Percentiles rank a stretch among this genome's conserved stretches.
These are phyloP conservation scores for Neoitamus cyanurus DNA, from an alignment of 2,888 invertebrate genomes.

Conservation along the genomic window DNA sequence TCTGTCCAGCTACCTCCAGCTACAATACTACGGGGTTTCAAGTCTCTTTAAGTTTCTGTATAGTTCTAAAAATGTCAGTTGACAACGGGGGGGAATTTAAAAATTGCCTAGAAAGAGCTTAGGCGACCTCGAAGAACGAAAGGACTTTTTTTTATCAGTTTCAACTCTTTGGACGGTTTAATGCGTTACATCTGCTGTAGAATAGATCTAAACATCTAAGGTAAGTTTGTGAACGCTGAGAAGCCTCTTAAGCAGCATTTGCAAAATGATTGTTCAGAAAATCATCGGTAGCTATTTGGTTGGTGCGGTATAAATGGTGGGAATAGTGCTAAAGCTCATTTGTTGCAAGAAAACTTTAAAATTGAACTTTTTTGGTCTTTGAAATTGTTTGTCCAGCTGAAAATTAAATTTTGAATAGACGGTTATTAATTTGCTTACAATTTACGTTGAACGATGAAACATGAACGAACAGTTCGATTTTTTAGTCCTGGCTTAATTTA, in stretches of 20 bases:
- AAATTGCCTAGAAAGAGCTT: constrained; percentile 2
- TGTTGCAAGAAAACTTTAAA: constrained; percentile 9
- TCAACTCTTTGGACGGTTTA: constrained; percentile 28
- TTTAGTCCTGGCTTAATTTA: neutral
- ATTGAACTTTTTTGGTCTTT: constrained; percentile 22
- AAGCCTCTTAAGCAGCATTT: constrained; percentile 11
- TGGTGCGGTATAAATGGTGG: constrained; percentile 37
- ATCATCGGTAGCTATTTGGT: constrained; percentile 8
- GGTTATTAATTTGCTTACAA: neutral
- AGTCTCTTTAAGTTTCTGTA: constrained; percentile 1
- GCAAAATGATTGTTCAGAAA: constrained; percentile 36
- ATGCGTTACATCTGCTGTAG: constrained; percentile 8
- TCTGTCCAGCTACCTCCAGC: neutral
- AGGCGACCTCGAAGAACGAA: neutral
- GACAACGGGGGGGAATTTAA: neutral
- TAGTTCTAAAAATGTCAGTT: neutral
- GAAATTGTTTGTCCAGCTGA: constrained; percentile 19
- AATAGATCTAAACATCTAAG: neutral
- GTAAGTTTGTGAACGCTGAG: neutral
- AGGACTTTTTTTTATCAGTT: neutral
- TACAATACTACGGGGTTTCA: neutral
- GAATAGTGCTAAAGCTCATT: constrained; percentile 38
- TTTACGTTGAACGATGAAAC: neutral
- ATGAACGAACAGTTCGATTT: neutral
- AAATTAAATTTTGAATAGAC: neutral